Conservation (phyloP, 2,888 invertebrate species). For the Sclerodermus sp. region DNA sequence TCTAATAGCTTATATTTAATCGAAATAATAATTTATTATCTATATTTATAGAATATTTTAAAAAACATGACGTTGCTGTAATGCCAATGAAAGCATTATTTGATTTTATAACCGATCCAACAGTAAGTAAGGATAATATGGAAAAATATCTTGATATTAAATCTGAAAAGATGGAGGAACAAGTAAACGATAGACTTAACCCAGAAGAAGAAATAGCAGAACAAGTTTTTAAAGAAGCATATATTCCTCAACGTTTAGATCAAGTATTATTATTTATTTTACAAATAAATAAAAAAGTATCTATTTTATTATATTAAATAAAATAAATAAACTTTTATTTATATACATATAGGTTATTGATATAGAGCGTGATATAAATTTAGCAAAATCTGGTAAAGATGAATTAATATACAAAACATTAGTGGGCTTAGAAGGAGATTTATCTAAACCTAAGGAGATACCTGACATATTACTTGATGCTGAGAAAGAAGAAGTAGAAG, state of each 20-base stretch:
- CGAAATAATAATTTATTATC: not conserved
- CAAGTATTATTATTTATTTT: slow-evolving; percentile 65
- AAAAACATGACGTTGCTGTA: slow-evolving; percentile 85
- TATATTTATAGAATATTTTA: slow-evolving; percentile 74
- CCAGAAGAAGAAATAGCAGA: slow-evolving; percentile 78
- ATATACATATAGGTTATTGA: slow-evolving; percentile 83
- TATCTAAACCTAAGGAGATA: slow-evolving; percentile 71
- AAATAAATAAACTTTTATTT: slow-evolving; percentile 9
- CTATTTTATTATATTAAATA: slow-evolving; percentile 1
- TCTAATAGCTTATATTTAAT: not conserved
- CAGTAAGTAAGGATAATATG: slow-evolving; percentile 78
- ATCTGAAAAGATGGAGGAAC: slow-evolving; percentile 68
- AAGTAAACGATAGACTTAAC: slow-evolving; percentile 65
- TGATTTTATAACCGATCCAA: slow-evolving; percentile 93
- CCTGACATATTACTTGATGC: slow-evolving; percentile 65
- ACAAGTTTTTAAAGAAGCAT: slow-evolving; percentile 90
- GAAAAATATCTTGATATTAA: slow-evolving; percentile 77
- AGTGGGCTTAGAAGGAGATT: slow-evolving; percentile 78
- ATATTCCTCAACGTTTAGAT: slow-evolving; percentile 88
- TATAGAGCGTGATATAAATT: slow-evolving; percentile 81
- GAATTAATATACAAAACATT: slow-evolving; percentile 85
- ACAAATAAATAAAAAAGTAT: slow-evolving; percentile 7
- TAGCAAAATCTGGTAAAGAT: slow-evolving; percentile 74
- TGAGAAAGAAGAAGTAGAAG: slow-evolving; percentile 13
- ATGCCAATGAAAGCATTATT: slow-evolving; percentile 90